A percentile compares a stretch with the other conserved stretches of the same genome.
Conservation (phyloP, 2,113 vertebrate species). For the Pollachius pollachius region DNA sequence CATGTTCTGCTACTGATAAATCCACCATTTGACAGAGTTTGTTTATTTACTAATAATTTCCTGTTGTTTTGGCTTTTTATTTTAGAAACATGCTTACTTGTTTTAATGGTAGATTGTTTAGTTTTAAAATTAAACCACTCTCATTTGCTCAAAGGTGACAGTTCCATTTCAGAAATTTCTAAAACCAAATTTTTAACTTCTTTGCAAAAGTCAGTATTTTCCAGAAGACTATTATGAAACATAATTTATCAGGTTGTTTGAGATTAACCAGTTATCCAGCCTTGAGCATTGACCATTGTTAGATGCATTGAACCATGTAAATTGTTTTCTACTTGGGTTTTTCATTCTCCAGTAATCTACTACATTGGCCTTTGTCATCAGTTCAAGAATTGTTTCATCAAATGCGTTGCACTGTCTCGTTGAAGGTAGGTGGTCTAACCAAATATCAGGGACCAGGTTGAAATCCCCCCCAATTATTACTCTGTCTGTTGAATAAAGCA, state of each 20-base stretch:
- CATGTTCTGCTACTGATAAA: too few species aligned
- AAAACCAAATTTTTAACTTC: too few species aligned
- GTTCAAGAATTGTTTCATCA: too few species aligned
- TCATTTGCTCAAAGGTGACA: neutral
- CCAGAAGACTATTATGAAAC: neutral
- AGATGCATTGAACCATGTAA: too few species aligned
- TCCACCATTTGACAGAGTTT: neutral
- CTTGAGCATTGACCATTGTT: too few species aligned
- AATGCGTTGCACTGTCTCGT: too few species aligned
- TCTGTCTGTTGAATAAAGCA: neutral
- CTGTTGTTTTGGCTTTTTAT: neutral
- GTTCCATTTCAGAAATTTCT: neutral
- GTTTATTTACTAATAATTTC: neutral
- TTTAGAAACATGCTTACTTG: slow-evolving; percentile 1
- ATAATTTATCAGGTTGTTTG: too few species aligned
- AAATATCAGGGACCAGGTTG: neutral
- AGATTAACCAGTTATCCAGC: too few species aligned
- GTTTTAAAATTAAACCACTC: neutral
- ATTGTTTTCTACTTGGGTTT: too few species aligned
- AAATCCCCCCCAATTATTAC: neutral
- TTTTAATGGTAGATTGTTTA: neutral
- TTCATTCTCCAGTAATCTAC: too few species aligned
- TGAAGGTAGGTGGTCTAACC: neutral
- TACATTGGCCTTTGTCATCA: too few species aligned
- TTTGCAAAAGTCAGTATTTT: neutral